These are phyloP conservation scores for Megaustenia siamemsis DNA, from an alignment of 2,888 invertebrate genomes.

Conservation along the genomic window DNA sequence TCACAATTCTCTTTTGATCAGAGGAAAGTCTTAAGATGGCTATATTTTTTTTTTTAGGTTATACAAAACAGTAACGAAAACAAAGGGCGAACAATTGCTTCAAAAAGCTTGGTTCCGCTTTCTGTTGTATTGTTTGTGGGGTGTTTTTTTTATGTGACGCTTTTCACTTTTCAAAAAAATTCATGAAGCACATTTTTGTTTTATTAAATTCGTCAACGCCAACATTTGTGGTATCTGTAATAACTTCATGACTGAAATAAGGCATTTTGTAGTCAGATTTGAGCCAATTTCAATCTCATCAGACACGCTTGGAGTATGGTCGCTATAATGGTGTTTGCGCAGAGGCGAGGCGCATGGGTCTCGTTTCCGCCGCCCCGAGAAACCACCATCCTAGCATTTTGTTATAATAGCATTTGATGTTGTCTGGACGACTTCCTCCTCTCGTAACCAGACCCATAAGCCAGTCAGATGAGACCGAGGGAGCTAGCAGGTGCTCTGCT, in stretches of 20 bases:
- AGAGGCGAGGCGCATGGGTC: neutral
- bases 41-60: neutral
- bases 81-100: constrained; percentile 19
- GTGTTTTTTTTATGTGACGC: neutral
- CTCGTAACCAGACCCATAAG: constrained; percentile 21
- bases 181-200: neutral
- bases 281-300: neutral
- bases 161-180: constrained; percentile 18
- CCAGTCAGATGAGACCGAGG: constrained; percentile 2
- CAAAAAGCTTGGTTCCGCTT: neutral
- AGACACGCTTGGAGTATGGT: neutral
- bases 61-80: constrained; percentile 4
- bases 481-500: constrained; percentile 16
- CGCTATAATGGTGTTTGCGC: constrained; percentile 10
- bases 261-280: constrained; percentile 32
- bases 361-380: neutral
- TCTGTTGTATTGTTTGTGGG: neutral
- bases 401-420: constrained; percentile 39
- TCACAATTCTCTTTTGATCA: constrained; percentile 2
- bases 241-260: constrained; percentile 1
- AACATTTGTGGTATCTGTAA: neutral
- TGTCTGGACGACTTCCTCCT: constrained; percentile 9
- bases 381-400: constrained; percentile 19
- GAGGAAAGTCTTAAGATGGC: constrained; percentile 1
- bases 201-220: neutral